A percentile compares a stretch with the other conserved stretches of the same genome.
These are phyloP conservation scores for Luperina nickerlii DNA, from an alignment of 2,888 invertebrate genomes.

Conservation along the genomic window DNA sequence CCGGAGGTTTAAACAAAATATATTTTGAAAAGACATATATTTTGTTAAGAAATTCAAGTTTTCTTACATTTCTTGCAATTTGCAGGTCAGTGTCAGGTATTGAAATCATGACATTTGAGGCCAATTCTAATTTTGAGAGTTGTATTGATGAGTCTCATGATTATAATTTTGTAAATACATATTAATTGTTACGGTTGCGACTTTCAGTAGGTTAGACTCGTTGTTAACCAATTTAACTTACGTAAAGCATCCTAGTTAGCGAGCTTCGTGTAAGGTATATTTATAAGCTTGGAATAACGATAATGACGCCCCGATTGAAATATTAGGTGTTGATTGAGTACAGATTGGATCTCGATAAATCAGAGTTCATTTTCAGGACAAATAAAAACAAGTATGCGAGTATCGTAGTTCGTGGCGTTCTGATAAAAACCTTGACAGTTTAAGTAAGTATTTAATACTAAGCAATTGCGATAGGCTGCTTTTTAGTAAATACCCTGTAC, in stretches of 20 bases:
- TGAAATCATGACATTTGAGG: background rate
- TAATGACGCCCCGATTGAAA: background rate
- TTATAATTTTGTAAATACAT: background rate
- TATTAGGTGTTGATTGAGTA: background rate
- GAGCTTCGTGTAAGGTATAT: background rate
- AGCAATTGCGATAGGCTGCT: background rate
- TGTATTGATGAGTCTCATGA: background rate
- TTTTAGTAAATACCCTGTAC: background rate
- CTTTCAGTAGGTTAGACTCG: background rate
- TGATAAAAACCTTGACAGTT: background rate
- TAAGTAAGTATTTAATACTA: background rate
- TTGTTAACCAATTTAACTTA: conserved; percentile 11
- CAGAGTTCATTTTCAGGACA: background rate
- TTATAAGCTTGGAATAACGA: conserved; percentile 5
- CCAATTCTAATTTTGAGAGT: background rate
- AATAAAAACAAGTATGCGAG: background rate
- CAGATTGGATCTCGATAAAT: background rate
- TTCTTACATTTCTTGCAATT: background rate
- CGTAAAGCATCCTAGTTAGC: background rate
- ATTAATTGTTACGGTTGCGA: background rate
- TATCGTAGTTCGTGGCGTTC: background rate
- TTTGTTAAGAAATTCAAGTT: no score
- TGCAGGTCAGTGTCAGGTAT: background rate
- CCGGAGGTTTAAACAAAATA: background rate
- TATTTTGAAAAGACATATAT: no score